Base-by-base conservation (phyloP, 2,888 invertebrate species). In the Hydrotaea diabolus region DNA sequence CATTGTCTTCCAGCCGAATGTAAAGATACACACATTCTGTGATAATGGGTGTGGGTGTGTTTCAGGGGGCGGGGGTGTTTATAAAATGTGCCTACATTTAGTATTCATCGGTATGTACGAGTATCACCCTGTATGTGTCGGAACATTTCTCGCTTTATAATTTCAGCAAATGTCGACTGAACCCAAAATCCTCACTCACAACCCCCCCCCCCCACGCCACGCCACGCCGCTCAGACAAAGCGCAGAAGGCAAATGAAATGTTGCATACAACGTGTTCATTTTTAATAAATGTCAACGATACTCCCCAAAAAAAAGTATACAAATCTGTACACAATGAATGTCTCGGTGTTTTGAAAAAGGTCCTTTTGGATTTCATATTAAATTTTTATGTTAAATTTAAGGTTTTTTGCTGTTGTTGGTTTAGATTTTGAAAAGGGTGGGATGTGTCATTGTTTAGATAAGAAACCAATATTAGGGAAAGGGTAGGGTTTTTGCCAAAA, bases 201-300 rank as follows among this genome's bases (percentile, higher is more conserved):
- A 31, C 31, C 59, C 4, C 5, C 15, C 39, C 3, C 39, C 8
- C 39, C 3, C 11, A 39, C 39, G 13, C 39, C n/a, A n/a, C n/a
- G n/a, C n/a, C n/a, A 39, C 39, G 39, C 39, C 8, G 7, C 43
- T 11, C 17, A n/a, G 9, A 36, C 21, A 66, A 55, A 55, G 4
- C 55, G 21, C 21, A 3, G 19, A 55, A 43, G 43, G 49, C 66
- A 66, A 66, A 66, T 43, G 66, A 62, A 62, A 62, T 66, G 66
- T 43, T 66, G 66, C 66, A 43, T 66, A 43, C n/a, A 39, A 66
- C 21, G 66, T 66, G 66, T 66, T 66, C 43, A 43, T 66, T 39
- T 66, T 66, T 66, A 66, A 66, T 66, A 66, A 66, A 66, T 66
- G 43, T 66, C 66, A 66, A n/a, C 39, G 66, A 62, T 62, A 36